A percentile compares a stretch with the other conserved stretches of the same genome.
phyloP scores from a whole-genome alignment of 2,797 vertebrate genomes.

The Coregonus ussuriensis region DNA sequence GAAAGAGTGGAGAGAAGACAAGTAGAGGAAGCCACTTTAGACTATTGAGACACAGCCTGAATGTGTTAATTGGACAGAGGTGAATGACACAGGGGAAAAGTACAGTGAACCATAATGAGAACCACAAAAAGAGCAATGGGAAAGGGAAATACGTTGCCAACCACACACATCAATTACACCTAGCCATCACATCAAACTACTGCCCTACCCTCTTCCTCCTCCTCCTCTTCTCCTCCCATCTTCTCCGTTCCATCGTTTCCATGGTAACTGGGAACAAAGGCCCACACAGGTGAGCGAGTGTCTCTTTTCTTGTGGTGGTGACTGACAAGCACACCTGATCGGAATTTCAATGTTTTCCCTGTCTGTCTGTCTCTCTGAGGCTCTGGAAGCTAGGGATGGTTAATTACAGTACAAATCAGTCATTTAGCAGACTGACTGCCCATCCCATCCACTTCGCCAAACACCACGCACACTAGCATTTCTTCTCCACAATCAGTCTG shows the following conservation, averaged over 20 bases:
- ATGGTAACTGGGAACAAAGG: conserved; percentile 20
- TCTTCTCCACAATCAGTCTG: no score
- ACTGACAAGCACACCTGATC: not conserved
- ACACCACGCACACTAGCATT: no score
- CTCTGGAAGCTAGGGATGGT: not conserved
- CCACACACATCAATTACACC: not conserved
- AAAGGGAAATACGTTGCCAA: not conserved
- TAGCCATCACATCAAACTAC: not conserved
- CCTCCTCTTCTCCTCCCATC: not conserved
- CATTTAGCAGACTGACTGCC: not conserved
- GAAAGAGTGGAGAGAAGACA: not conserved
- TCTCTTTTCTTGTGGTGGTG: not conserved
- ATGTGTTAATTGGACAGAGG: not conserved
- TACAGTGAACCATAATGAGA: no score
- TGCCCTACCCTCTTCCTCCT: not conserved
- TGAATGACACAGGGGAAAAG: no score
- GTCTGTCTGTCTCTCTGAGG: not conserved
- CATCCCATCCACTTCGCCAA: no score
- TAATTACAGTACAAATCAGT: not conserved
- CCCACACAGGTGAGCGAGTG: conserved; percentile 12
- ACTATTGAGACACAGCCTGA: not conserved
- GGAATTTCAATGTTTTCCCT: conserved; percentile 5
- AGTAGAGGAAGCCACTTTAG: not conserved
- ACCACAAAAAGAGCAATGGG: not conserved
- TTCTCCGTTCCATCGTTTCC: not conserved